Percentiles rank a stretch among this genome's conserved stretches.
Conservation (phyloP, 2,888 invertebrate genomes). For the Drosophila leonis region DNA sequence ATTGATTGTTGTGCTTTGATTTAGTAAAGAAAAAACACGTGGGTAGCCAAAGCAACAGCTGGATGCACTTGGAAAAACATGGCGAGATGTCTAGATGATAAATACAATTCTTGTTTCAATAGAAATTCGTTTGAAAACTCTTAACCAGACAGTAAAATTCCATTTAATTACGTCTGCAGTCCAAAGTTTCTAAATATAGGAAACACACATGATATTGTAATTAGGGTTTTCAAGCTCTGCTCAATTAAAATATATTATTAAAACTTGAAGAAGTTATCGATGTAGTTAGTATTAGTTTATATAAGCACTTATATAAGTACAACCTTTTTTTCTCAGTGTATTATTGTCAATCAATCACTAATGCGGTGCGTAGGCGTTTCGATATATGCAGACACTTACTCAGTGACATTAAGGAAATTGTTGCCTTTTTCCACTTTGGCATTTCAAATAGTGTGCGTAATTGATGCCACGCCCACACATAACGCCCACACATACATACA, state of each 20-base stretch:
- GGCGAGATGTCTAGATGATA: neutral
- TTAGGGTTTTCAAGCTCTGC: too few relatives aligned
- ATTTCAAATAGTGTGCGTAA: conserved; percentile 27
- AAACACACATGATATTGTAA: too few relatives aligned
- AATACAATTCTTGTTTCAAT: neutral
- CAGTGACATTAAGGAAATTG: conserved; percentile 18
- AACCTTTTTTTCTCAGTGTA: conserved; percentile 1
- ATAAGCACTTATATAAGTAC: neutral
- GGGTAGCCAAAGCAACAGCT: conserved; percentile 16
- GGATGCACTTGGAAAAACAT: neutral
- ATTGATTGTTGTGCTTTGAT: conserved; percentile 48
- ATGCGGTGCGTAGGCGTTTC: conserved; percentile 22
- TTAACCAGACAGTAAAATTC: neutral
- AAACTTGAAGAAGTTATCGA: neutral
- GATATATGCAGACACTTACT: conserved; percentile 24
- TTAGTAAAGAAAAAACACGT: conserved; percentile 1
- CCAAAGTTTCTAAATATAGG: too few relatives aligned
- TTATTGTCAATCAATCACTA: conserved; percentile 43
- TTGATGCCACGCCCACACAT: conserved; percentile 12
- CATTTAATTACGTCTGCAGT: neutral
- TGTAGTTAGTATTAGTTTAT: neutral
- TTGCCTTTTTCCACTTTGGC: conserved; percentile 13
- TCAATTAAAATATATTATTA: neutral
- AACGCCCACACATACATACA: neutral
- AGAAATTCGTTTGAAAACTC: neutral